Conservation (phyloP, 2,113 vertebrate genomes). For the Synchiropus splendidus region DNA sequence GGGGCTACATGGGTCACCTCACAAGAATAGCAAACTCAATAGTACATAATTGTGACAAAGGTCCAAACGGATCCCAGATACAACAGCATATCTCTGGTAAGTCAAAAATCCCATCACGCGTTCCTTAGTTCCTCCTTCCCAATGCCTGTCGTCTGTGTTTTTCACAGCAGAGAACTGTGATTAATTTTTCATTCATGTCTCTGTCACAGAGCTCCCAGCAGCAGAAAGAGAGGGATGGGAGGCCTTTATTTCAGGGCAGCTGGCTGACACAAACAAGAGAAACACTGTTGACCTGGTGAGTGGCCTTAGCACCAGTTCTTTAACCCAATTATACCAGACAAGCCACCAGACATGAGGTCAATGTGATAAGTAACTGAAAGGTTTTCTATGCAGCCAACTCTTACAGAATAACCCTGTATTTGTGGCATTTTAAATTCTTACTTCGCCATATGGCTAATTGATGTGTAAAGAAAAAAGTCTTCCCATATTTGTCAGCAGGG, state of each 20-base stretch:
- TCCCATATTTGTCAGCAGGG: too few relatives aligned
- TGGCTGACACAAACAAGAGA: slow-evolving; percentile 96
- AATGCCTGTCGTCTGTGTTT: not conserved
- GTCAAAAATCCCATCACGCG: not conserved
- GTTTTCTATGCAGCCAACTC: too few relatives aligned
- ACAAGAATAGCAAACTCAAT: slow-evolving; percentile 96
- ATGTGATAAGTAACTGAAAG: too few relatives aligned
- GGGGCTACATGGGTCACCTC: slow-evolving; percentile 96
- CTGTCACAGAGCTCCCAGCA: slow-evolving; percentile 76
- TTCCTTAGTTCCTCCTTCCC: not conserved
- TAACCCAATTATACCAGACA: too few relatives aligned
- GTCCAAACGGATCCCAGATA: slow-evolving; percentile 78
- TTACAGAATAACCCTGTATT: too few relatives aligned
- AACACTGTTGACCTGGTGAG: slow-evolving; percentile 97
- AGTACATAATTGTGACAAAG: slow-evolving; percentile 90
- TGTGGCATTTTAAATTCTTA: too few relatives aligned
- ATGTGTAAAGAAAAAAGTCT: too few relatives aligned
- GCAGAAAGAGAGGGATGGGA: slow-evolving; percentile 89
- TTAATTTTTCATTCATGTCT: not conserved
- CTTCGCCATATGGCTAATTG: too few relatives aligned
- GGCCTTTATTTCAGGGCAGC: slow-evolving; percentile 81
- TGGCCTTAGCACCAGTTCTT: slow-evolving; percentile 12
- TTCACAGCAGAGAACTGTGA: not conserved
- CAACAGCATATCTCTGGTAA: slow-evolving; percentile 86
- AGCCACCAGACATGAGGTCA: too few relatives aligned